Base-by-base conservation (phyloP, 2,888 invertebrate genomes). In the Torymus tubicola region DNA sequence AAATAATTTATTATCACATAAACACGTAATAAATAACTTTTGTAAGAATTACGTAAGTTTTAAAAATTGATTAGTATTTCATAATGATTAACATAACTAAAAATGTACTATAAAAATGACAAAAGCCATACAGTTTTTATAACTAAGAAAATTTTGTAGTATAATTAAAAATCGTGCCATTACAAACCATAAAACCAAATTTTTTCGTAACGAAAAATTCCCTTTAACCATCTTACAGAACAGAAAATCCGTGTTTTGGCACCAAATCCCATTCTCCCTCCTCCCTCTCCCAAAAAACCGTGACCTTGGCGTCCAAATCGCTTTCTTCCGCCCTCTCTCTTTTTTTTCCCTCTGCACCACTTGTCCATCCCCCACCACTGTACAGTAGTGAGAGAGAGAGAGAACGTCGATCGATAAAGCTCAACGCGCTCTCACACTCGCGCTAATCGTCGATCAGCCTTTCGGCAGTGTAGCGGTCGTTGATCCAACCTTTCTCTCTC, bases 391-490 rank as follows among this genome's bases (percentile, higher is more conserved):
- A 8, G 21, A 21, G n/a, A 14, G 18, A 5, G 2, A 63, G 42
- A 67, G 18, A 52, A 8, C 21, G n/a, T 55, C 73, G 73, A 73
- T 73, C 72, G 72, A 53, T 63, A n/a, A 24, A 63, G 64, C 31
- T 55, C 24, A 42, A 42, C 42, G 8, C 42, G 42, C 5, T 5
- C 42, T 42, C 42, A 8, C 42, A 42, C 42, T 13, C 11, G 24
- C 65, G 31, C 60, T 77, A 61, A 77, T 69, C 77, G 77, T 53
- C 76, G 58, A 75, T 73, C 60, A 31, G 58, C 42, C 14, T 21
- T 24, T 14, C 11, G 16, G 42, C 42, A 42, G 42, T 42, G 42
- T 42, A 55, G 24, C 24, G 68, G 13, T 21, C 21, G 14, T 21
- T 24, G 18, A 5, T 8, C 60, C 58, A 10, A 31, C 42, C 42